A percentile compares a stretch with the other conserved stretches of the same genome.
phyloP scores from a whole-genome alignment of 2,797 vertebrate species.

The Anguilla megastoma region DNA sequence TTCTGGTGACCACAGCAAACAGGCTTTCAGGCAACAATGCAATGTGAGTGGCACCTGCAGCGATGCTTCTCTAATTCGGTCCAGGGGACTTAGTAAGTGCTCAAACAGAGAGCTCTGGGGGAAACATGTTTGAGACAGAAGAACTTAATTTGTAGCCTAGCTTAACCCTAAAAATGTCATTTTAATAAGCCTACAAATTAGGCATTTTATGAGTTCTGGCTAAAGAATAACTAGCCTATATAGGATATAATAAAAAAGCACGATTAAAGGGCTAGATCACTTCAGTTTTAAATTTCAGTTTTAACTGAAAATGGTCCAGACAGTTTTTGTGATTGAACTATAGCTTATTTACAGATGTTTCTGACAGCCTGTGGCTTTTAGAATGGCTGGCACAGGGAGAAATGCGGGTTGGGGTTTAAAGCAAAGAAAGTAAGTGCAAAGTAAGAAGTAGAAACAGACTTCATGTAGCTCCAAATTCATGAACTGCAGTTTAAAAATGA shows the following conservation, averaged over 20 bases:
- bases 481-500: not conserved
- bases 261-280: not conserved
- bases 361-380: too few species aligned
- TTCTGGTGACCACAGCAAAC: not conserved
- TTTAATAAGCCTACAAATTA: not conserved
- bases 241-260: not conserved
- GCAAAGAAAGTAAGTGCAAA: too few species aligned
- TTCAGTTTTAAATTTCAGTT: too few species aligned
- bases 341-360: too few species aligned
- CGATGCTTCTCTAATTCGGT: not conserved
- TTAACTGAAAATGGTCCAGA: too few species aligned
- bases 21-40: not conserved
- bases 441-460: too few species aligned
- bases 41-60: not conserved
- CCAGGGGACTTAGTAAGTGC: not conserved
- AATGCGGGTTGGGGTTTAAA: too few species aligned
- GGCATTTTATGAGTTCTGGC: not conserved
- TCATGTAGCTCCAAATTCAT: too few species aligned
- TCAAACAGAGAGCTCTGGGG: not conserved
- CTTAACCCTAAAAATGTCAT: not conserved
- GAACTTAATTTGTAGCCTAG: not conserved
- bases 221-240: not conserved
- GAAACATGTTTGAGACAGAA: not conserved
- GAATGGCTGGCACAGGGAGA: too few species aligned
- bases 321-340: too few species aligned